Evolutionary conservation across 2,797 vertebrate genomes (phyloP).

Genomic region (Streptopelia turtur): DNA sequence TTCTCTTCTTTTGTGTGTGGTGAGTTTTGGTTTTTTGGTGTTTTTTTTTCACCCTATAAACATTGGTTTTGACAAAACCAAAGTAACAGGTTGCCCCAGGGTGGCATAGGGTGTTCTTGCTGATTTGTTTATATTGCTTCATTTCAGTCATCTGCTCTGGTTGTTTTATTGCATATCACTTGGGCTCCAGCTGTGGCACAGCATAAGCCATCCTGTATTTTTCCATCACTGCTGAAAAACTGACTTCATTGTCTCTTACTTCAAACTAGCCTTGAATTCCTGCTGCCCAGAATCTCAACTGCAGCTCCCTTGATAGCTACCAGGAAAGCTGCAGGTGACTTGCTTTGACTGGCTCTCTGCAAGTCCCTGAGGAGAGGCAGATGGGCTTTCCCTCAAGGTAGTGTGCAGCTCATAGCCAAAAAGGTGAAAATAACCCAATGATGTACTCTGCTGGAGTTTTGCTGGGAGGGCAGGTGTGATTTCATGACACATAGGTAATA

Average conservation of each 20-base stretch:
- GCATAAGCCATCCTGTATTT: not conserved
- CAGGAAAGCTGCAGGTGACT: not conserved
- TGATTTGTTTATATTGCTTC: not conserved
- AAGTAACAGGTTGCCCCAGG: accelerated
- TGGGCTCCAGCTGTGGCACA: not conserved
- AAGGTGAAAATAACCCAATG: not conserved
- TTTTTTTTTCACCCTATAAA: not conserved
- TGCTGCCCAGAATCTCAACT: not conserved
- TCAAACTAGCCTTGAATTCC: not conserved
- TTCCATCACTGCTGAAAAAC: not conserved
- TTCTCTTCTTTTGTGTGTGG: too few relatives aligned
- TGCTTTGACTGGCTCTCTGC: not conserved
- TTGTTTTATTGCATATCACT: not conserved
- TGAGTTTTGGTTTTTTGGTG: too few relatives aligned
- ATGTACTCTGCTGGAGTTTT: not conserved
- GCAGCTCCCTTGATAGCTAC: not conserved
- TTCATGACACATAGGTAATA: not conserved
- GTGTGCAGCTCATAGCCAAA: not conserved
- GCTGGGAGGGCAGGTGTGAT: not conserved
- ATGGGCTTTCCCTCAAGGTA: not conserved
- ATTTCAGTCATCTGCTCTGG: not conserved
- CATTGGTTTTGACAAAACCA: not conserved
- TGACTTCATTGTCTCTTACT: not conserved
- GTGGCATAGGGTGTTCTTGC: not conserved
- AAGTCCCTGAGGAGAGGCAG: not conserved